A percentile compares a stretch with the other conserved stretches of the same genome.
phyloP scores from a whole-genome alignment of 2,888 invertebrate species.

The Latheticus oryzae region DNA sequence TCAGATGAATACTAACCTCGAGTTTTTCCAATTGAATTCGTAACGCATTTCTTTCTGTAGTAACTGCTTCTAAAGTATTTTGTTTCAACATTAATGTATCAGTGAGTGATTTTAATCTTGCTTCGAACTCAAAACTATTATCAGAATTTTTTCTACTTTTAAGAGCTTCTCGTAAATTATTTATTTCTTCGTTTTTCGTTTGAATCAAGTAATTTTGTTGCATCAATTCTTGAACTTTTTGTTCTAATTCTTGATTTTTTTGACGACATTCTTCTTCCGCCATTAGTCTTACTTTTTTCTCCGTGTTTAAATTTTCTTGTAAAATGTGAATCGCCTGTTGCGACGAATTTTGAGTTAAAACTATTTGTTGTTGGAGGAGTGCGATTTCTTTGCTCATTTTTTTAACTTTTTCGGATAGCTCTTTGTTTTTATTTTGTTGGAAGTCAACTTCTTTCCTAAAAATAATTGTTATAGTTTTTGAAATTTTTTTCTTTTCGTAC shows the following conservation, averaged over 20 bases:
- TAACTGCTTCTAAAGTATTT: conserved; percentile 82
- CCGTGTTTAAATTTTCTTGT: conserved; percentile 63
- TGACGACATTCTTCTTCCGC: conserved; percentile 65
- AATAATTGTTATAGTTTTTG: conserved; percentile 28
- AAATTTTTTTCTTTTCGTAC: conserved; percentile 7
- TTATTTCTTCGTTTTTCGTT: conserved; percentile 62
- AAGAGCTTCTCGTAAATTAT: conserved; percentile 62
- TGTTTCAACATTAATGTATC: conserved; percentile 89
- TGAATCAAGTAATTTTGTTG: conserved; percentile 63
- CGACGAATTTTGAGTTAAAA: conserved; percentile 63
- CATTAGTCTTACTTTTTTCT: conserved; percentile 63
- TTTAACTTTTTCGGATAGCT: conserved; percentile 66
- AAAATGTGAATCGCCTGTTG: conserved; percentile 61
- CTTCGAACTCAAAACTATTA: conserved; percentile 69
- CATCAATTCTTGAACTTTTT: conserved; percentile 66
- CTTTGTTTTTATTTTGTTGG: conserved; percentile 64
- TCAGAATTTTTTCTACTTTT: conserved; percentile 58
- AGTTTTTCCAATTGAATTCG: conserved; percentile 85
- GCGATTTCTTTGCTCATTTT: conserved; percentile 66
- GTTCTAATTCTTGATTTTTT: conserved; percentile 62
- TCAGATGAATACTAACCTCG: conserved; percentile 68
- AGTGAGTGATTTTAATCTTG: conserved; percentile 74
- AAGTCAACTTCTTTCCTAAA: conserved; percentile 63
- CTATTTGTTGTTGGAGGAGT: conserved; percentile 60
- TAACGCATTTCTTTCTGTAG: conserved; percentile 88